A percentile compares a stretch with the other conserved stretches of the same genome.
Evolutionary conservation across 2,888 invertebrate genomes (phyloP).

Genomic region (Ptilodon capucinus): DNA sequence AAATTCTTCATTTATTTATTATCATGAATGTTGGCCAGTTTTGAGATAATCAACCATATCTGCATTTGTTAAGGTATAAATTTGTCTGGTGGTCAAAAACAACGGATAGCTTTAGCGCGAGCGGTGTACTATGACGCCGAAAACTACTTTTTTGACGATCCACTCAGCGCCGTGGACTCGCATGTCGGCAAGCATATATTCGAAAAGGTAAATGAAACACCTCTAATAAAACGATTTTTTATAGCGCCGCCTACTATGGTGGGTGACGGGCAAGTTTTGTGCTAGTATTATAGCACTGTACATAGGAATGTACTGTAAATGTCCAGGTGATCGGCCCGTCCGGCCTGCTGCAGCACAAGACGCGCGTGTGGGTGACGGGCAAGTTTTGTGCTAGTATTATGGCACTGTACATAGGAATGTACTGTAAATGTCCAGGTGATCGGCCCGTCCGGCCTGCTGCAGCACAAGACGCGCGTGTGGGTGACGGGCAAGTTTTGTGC

Average conservation of each 20-base stretch:
- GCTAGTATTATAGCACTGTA: too few relatives aligned
- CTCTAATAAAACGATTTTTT: too few relatives aligned
- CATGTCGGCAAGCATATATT: slow-evolving; percentile 99
- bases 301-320: too few relatives aligned
- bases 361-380: slow-evolving; percentile 97
- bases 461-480: background rate
- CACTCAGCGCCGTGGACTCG: slow-evolving; percentile 96
- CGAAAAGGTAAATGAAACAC: slow-evolving; percentile 85
- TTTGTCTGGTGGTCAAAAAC: slow-evolving; percentile 94
- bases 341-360: slow-evolving; percentile 88
- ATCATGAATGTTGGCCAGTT: too few relatives aligned
- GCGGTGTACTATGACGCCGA: slow-evolving; percentile 95
- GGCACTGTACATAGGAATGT: too few relatives aligned
- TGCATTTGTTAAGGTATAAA: slow-evolving; percentile 82
- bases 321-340: slow-evolving; percentile 85
- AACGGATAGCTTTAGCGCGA: slow-evolving; percentile 94
- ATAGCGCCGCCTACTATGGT: too few relatives aligned
- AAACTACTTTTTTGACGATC: slow-evolving; percentile 97
- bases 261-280: too few relatives aligned
- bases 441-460: background rate
- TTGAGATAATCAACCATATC: background rate
- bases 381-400: too few relatives aligned
- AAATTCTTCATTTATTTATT: too few relatives aligned
- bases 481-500: too few relatives aligned
- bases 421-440: too few relatives aligned